Percentiles rank a stretch among this genome's conserved stretches.
Evolutionary conservation across 2,113 vertebrate species (phyloP).

Genomic region (Sinocyclocheilus grahami): DNA sequence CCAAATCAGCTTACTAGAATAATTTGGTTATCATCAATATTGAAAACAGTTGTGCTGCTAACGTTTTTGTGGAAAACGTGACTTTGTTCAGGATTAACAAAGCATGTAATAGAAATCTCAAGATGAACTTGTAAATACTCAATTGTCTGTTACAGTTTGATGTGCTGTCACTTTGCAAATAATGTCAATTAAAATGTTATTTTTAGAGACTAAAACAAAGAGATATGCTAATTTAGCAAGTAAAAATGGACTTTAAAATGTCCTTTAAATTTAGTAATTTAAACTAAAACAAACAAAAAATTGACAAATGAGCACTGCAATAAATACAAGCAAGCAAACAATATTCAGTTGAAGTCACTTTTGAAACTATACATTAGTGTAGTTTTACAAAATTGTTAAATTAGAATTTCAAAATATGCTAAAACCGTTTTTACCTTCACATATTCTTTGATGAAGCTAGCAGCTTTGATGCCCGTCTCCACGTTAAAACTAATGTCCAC

Average conservation of each 20-base stretch:
- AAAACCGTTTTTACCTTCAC: constrained; percentile 81
- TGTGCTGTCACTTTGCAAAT: no score
- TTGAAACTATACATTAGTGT: not conserved
- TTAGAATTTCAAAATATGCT: not conserved
- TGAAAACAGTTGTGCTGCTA: no score
- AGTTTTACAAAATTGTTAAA: not conserved
- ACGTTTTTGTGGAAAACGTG: no score
- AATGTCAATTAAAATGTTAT: not conserved
- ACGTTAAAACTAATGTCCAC: constrained; percentile 99
- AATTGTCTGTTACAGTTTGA: no score
- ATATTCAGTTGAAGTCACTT: not conserved
- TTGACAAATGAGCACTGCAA: not conserved
- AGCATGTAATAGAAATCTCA: no score
- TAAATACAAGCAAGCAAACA: not conserved
- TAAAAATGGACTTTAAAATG: not conserved
- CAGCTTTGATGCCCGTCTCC: constrained; percentile 96
- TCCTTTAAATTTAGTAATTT: no score
- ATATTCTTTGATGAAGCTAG: constrained; percentile 94
- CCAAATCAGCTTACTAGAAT: no score
- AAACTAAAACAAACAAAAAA: not conserved
- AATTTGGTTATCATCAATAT: no score
- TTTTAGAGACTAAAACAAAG: not conserved
- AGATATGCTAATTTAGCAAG: not conserved
- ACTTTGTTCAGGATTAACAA: no score
- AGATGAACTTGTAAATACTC: no score